Evolutionary conservation across 2,888 invertebrate species (phyloP), one percentile per base, ranked within the genome.

Genomic region (Ectropis crepuscularia): DNA sequence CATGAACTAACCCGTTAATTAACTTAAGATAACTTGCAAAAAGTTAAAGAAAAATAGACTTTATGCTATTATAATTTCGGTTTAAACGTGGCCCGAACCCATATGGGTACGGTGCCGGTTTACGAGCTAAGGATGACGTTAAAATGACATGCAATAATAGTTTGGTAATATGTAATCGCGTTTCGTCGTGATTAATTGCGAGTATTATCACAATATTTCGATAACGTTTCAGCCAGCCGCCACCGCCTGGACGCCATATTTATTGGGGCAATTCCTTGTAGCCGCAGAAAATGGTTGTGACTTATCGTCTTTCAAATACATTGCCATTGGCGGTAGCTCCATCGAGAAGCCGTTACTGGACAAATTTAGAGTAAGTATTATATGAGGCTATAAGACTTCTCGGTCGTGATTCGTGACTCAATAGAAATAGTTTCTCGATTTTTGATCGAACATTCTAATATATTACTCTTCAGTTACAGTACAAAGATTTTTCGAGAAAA

Each of bases 261-360:
- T 86, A 74, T 72, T 87, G 61, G 79, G 78, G 50, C 80, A 81
- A 75, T 86, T 88, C 69, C 61, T 86, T 62, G 74, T 74, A 61
- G 79, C 75, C 59, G 82, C 81, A 53, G 80, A 81, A 74, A 79
- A 81, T 65, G 74, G 77, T 42, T 85, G 85, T 75, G 85, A 87
- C 77, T 75, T 88, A 72, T 80, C 84, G 53, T 82, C 77, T 65
- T 86, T 88, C 76, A 82, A 77, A 76, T 75, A 77, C 72, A 82
- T 87, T 67, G 72, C 75, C 65, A 82, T 87, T 67, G 82, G 82
- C 36, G 85, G 86, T 61, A 78, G 82, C 70, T 74, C 79, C 53
- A 77, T 85, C 53, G 82, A 83, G 37, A 85, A 81, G 61, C 69
- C 77, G 67, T 71, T 86, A 71, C 67, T 79, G 53, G 80, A 84